Base-by-base conservation (phyloP, 2,888 invertebrate genomes). In the Andrena marginata region DNA sequence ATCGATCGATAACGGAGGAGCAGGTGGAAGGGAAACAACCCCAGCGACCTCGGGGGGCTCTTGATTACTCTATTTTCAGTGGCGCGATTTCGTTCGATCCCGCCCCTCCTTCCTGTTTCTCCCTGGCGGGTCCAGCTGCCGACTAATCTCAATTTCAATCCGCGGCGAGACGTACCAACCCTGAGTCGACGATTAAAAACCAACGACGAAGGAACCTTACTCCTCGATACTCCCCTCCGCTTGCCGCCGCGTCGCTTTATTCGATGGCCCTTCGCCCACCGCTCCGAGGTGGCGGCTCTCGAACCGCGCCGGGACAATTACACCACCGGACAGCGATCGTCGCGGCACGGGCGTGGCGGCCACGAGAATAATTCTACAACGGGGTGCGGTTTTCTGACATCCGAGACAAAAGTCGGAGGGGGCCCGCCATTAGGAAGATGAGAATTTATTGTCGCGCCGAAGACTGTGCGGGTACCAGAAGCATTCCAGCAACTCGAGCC, bases 351-450 rank as follows among this genome's bases (percentile, higher is more conserved):
- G 84, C 69, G 79, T 65, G 87, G 81, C 73, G 49, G 31, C 13
- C 13, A 49, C 16, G 48, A 59, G 73, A 77, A 87, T 80, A 82
- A 85, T 73, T 65, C 72, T 62, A 56, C 62, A 20, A 26, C 68
- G 48, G 77, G 63, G 63, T 35, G 64, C 35, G 84, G 75, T 85
- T 84, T 79, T 70, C 68, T 71, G 88, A 87, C 77, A 75, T 60
- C 35, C 80, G 85, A 78, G 83, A 87, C 85, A 87, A 87, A 87
- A 85, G 85, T 87, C 77, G 68, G 33, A 56, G 63, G 60, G 80
- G 59, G 29, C 72, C 72, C 35, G 80, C 81, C 84, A 81, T 85
- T 84, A 76, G 71, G 54, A n/a, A 84, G 80, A 87, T 85, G 88
- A 84, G 81, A 85, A 88, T 84, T 85, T 88, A 84, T 88, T 69